Percentiles rank a stretch among this genome's conserved stretches.
Conservation (phyloP, 1,140 invertebrate species). For the Arion vulgaris region DNA sequence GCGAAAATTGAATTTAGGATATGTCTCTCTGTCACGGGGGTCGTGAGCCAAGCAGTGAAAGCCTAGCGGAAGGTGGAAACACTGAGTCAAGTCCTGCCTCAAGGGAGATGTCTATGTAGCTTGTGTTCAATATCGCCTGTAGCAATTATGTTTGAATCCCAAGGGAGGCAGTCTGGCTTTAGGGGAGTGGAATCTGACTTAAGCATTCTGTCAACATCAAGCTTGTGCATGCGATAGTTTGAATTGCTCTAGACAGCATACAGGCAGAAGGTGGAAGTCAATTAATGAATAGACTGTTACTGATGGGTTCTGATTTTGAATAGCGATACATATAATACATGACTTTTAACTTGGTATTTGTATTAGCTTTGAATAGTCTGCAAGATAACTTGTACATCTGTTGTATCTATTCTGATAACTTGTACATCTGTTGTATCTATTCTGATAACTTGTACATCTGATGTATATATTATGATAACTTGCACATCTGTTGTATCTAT, state of each 20-base stretch:
- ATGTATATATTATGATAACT: no score
- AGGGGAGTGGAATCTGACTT: background rate
- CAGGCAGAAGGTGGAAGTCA: background rate
- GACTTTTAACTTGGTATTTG: no score
- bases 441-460: no score
- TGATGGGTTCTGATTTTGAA: background rate
- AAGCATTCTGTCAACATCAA: constrained; percentile 18
- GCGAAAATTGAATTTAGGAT: constrained; percentile 28
- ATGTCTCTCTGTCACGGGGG: constrained; percentile 10
- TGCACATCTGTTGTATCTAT: no score
- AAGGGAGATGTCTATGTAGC: background rate
- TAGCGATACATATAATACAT: background rate
- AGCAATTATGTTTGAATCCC: constrained; percentile 22
- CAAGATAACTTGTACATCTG: no score
- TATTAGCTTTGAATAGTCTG: no score
- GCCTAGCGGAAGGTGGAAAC: background rate
- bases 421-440: no score
- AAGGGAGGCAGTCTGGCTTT: background rate
- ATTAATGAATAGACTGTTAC: background rate
- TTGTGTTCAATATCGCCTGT: constrained; percentile 18
- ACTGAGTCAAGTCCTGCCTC: background rate
- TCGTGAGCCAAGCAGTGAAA: background rate
- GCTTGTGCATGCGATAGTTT: background rate
- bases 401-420: no score
- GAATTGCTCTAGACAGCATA: background rate